These are phyloP conservation scores for Conomelus anceps DNA, from an alignment of 2,888 invertebrate species.

Conservation along the genomic window DNA sequence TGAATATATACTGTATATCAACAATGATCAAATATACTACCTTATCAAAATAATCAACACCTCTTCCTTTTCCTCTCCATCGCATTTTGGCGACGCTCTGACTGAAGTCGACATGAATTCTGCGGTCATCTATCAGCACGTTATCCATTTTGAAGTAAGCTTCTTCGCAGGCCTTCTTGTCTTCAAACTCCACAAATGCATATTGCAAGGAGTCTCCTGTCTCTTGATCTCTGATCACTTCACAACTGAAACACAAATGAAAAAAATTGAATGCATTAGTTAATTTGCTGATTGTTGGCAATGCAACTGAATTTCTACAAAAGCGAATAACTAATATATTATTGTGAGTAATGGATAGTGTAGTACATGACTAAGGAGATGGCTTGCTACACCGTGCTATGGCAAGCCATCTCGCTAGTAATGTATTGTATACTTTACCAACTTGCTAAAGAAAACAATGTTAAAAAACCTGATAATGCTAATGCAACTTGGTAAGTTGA, in stretches of 20 bases:
- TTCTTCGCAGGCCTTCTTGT: slow-evolving; percentile 87
- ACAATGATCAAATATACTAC: too few species aligned
- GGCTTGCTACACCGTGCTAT: too few species aligned
- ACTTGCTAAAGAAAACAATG: too few species aligned
- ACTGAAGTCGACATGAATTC: slow-evolving; percentile 99
- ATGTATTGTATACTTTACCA: too few species aligned
- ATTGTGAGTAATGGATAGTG: too few species aligned
- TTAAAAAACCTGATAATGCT: too few species aligned
- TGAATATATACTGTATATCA: neutral
- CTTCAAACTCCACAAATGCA: slow-evolving; percentile 96
- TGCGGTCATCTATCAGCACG: slow-evolving; percentile 94
- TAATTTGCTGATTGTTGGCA: too few species aligned
- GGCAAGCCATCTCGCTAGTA: too few species aligned
- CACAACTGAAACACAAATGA: slow-evolving; percentile 57
- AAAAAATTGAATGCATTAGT: neutral
- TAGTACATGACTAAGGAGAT: too few species aligned
- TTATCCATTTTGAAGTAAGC: slow-evolving; percentile 99
- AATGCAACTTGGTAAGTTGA: too few species aligned
- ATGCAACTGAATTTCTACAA: too few species aligned
- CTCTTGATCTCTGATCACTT: slow-evolving; percentile 91
- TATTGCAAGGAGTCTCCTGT: slow-evolving; percentile 94
- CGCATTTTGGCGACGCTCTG: slow-evolving; percentile 94
- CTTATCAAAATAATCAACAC: slow-evolving; percentile 52
- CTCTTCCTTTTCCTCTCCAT: slow-evolving; percentile 83
- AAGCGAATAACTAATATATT: too few species aligned